Evolutionary conservation across 64 coral and sea anemone species (phyloP), one percentile per base, ranked within the genome.

Genomic region (Montipora capricornis): DNA sequence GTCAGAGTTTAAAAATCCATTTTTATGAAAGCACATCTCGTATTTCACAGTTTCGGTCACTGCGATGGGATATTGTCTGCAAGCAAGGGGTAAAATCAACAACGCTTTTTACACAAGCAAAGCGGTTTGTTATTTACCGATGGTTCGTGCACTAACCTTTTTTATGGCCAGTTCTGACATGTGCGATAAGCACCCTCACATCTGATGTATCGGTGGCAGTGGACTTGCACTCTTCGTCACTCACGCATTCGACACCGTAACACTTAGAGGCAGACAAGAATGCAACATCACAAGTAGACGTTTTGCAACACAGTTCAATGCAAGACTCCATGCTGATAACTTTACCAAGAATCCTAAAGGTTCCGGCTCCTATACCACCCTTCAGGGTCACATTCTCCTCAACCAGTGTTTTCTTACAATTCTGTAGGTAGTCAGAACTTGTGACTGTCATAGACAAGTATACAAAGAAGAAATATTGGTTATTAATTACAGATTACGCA

Each of bases 261-360:
- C 98, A 99, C 81, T 99, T 99, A 75, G 91, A 76, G 49, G 84
- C 95, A 26, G 98, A 99, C 26, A 99, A 88, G 89, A 99, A 99
- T 19, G 98, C 98, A 48, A 99, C 98, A 96, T 99, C 98, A 78
- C 98, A 99, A 45, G 95, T 81, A 9, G 81, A 80, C 10, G 87
- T 96, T 89, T 96, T 99, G 89, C 98, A 99, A 79, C 98, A 99
- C 84, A 99, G 92, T 90, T 99, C 95, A 89, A 99, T 92, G 87
- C 98, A 99, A 70, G 98, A 99, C 7, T 94, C 95, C 98, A 99
- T 99, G 62, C 95, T 94, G 22, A 94, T 99, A 14, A 99, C 98
- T 90, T 94, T 91, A 45, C 94, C 98, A 75, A 99, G 88, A 80
- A 94, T 99, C 77, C 92, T 81, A 88, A 99, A 99, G 19, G 98